phyloP scores from a whole-genome alignment of 2,888 invertebrate species.

The Pyrrhosoma nymphula region DNA sequence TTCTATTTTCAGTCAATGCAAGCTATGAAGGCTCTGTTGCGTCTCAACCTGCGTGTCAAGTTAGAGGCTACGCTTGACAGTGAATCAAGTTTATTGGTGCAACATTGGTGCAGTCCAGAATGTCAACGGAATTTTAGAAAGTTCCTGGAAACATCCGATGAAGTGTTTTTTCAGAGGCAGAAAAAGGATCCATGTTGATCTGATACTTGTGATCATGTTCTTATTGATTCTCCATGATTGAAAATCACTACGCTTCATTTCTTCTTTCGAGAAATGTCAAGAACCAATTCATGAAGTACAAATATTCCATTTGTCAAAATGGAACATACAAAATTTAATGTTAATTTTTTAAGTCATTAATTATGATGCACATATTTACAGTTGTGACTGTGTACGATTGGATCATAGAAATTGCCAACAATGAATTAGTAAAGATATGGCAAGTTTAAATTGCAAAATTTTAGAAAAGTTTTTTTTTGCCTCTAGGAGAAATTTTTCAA shows the following conservation, averaged over 20 bases:
- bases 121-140: constrained; percentile 81
- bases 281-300: constrained; percentile 58
- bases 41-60: constrained; percentile 81
- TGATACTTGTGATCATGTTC: not conserved
- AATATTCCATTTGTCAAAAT: constrained; percentile 29
- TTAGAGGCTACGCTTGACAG: constrained; percentile 83
- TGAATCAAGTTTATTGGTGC: constrained; percentile 84
- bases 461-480: not conserved
- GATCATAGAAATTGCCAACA: not conserved
- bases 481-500: not conserved
- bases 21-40: constrained; percentile 81
- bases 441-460: not conserved
- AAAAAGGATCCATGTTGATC: constrained; percentile 41
- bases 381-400: not conserved
- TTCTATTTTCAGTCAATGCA: constrained; percentile 83
- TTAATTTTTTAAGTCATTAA: not conserved
- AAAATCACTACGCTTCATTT: constrained; percentile 9
- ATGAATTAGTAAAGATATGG: not conserved
- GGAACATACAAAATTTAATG: constrained; percentile 7
- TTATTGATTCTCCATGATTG: constrained; percentile 4
- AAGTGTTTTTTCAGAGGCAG: constrained; percentile 37
- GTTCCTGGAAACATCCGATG: constrained; percentile 70
- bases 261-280: not conserved
- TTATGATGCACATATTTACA: constrained; percentile 37
- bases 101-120: constrained; percentile 87